Conservation (phyloP, 2,888 invertebrate genomes). For the Scaptomyza parva region DNA sequence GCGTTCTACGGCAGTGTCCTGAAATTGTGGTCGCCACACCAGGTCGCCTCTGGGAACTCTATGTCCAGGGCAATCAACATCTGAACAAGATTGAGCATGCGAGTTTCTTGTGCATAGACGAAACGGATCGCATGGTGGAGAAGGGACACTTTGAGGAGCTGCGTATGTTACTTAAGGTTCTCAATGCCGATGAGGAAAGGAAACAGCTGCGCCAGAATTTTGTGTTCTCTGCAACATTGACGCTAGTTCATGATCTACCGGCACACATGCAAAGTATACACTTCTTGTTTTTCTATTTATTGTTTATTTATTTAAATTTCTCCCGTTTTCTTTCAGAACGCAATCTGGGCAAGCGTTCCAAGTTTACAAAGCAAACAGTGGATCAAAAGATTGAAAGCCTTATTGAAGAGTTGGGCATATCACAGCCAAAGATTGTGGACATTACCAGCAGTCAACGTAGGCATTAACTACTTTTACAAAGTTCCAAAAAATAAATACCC, state of each 20-base stretch:
- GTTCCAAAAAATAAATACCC: not conserved
- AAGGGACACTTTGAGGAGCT: slow-evolving; percentile 98
- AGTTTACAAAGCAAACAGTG: slow-evolving; percentile 88
- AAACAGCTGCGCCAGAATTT: slow-evolving; percentile 92
- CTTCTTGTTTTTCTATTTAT: not conserved
- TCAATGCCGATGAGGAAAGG: slow-evolving; percentile 89
- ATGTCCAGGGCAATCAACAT: slow-evolving; percentile 91
- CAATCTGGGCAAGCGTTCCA: slow-evolving; percentile 79
- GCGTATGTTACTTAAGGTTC: slow-evolving; percentile 90
- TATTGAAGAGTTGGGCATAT: slow-evolving; percentile 92
- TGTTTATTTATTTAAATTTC: not conserved
- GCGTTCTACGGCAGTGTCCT: slow-evolving; percentile 92
- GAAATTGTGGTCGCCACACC: slow-evolving; percentile 99
- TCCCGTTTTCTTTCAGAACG: slow-evolving; percentile 62
- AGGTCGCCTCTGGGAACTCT: slow-evolving; percentile 97
- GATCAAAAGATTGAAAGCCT: slow-evolving; percentile 91
- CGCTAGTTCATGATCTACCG: slow-evolving; percentile 94
- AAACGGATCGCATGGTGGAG: slow-evolving; percentile 99
- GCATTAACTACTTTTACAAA: slow-evolving; percentile 12
- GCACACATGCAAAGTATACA: slow-evolving; percentile 88
- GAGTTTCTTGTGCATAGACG: slow-evolving; percentile 97
- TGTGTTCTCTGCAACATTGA: slow-evolving; percentile 98
- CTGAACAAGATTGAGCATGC: slow-evolving; percentile 89
- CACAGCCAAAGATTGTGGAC: slow-evolving; percentile 96
- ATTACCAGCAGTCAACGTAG: slow-evolving; percentile 91